Evolutionary conservation across 2,888 invertebrate species (phyloP), one percentile per base, ranked within the genome.

Genomic region (Eurytoma adleriae): DNA sequence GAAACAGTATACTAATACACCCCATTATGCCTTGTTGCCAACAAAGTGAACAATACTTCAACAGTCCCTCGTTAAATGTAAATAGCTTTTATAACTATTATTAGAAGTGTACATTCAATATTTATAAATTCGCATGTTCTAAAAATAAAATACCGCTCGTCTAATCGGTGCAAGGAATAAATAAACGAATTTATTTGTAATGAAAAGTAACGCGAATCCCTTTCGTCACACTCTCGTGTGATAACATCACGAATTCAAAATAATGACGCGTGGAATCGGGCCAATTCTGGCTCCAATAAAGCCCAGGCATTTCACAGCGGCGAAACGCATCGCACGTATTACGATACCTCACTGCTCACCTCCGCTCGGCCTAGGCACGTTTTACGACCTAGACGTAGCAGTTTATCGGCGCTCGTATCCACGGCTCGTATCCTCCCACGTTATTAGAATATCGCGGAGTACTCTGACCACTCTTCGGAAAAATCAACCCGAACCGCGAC

Each of bases 211-310:
- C 10, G 40, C 0, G 10, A 10, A 40, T 40, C 10, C 10, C 40
- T 40, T 40, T 40, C 7, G 40, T 40, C 40, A 40, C 40, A 40
- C 7, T 40, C 40, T 10, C 40, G 10, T 10, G 40, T 40, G 40
- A 64, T 40, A 64, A 64, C n/a, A 10, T 13, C 64, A 18, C 3
- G 18, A 54, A 14, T 54, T n/a, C 54, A 54, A 4, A 54, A n/a
- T 54, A 40, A 40, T 10, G 20, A 57, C 7, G 5, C 16, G 4
- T 10, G 18, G 27, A 66, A 67, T 2, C 27, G 16, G 68, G 54
- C 54, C 68, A 68, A 68, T 68, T 54, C 52, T 52, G 54, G 68
- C 24, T 14, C 16, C 67, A 68, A 68, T 54, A 54, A 54, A 54
- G 16, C 52, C 16, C 50, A 54, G 52, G 52, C 24, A n/a, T 54